Conservation (phyloP, 2,113 vertebrate genomes). For the Xenopus borealis region DNA sequence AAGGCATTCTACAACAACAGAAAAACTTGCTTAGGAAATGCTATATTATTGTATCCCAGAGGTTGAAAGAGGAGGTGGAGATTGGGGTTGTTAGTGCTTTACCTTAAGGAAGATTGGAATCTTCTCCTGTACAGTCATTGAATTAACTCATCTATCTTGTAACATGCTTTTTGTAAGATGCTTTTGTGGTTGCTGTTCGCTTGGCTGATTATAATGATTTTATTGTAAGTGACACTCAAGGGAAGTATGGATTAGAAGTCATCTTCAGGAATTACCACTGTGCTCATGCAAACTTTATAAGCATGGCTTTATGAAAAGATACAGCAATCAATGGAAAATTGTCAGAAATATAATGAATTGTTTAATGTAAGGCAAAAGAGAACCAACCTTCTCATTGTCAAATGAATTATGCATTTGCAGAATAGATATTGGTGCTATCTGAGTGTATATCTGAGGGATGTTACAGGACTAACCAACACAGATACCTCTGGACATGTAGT, state of each 20-base stretch:
- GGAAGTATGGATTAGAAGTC: background rate
- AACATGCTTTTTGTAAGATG: background rate
- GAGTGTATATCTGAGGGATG: too few relatives aligned
- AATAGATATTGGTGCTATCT: too few relatives aligned
- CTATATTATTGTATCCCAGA: background rate
- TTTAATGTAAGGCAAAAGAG: too few relatives aligned
- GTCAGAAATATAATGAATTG: too few relatives aligned
- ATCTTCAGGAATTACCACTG: background rate
- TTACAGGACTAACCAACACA: too few relatives aligned
- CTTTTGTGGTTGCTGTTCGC: background rate
- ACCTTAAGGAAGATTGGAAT: background rate
- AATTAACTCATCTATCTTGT: slow-evolving; percentile 9
- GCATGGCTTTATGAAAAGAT: background rate
- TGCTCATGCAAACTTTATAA: slow-evolving; percentile 3
- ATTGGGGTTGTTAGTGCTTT: background rate
- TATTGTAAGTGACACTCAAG: background rate
- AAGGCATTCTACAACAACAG: background rate
- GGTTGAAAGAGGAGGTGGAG: background rate
- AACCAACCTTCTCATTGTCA: too few relatives aligned
- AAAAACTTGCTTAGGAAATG: background rate
- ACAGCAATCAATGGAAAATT: too few relatives aligned
- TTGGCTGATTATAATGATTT: slow-evolving; percentile 25
- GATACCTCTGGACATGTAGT: too few relatives aligned
- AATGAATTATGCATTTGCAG: too few relatives aligned
- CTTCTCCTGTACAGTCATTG: background rate